These are phyloP conservation scores for Lacanobia oleracea DNA, from an alignment of 2,888 invertebrate species.

Conservation along the genomic window DNA sequence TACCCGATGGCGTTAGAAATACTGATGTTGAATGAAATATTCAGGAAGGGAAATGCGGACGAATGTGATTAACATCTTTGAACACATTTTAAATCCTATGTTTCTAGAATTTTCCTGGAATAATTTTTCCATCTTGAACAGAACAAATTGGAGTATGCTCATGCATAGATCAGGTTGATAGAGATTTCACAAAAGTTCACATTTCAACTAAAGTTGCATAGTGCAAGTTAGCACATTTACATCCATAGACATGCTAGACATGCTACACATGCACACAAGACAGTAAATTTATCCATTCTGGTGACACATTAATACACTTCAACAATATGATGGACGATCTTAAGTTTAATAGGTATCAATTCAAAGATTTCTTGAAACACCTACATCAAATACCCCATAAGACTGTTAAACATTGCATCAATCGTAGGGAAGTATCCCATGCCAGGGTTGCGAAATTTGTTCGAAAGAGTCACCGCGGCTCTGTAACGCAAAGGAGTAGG, in stretches of 20 bases:
- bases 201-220: neutral
- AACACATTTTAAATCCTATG: neutral
- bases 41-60: slow-evolving; percentile 14
- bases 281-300: neutral
- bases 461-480: too few species aligned
- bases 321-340: neutral
- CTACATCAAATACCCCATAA: too few species aligned
- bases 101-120: neutral
- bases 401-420: neutral
- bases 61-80: slow-evolving; percentile 11
- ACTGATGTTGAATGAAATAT: slow-evolving; percentile 13
- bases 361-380: neutral
- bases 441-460: too few species aligned
- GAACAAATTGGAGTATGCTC: neutral
- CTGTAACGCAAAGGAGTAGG: too few species aligned
- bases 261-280: neutral
- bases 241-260: too few species aligned
- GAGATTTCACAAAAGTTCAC: neutral
- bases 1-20: slow-evolving; percentile 21
- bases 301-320: neutral
- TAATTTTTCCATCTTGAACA: neutral
- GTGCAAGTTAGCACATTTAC: neutral
- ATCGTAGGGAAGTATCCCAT: neutral
- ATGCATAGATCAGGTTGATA: too few species aligned
- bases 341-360: neutral